Conservation (phyloP, 2,888 invertebrate species). For the Pteria penguin region DNA sequence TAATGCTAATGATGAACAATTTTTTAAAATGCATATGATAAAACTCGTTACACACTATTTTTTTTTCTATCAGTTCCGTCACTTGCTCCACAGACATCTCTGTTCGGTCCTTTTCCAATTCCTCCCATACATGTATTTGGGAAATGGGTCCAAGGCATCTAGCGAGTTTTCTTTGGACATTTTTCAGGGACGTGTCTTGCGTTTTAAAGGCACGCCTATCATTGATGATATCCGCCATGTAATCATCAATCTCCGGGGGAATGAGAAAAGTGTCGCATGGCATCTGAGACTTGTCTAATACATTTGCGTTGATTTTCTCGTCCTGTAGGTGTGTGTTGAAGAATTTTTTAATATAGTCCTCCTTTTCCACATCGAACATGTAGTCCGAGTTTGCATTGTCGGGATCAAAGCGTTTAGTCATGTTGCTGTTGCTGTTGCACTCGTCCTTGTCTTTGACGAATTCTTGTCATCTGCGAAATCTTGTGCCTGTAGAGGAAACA, state of each 20-base stretch:
- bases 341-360: not conserved
- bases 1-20: too few relatives aligned
- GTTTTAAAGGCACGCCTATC: not conserved
- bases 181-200: not conserved
- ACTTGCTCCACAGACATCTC: not conserved
- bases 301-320: not conserved
- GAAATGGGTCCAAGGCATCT: not conserved
- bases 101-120: not conserved
- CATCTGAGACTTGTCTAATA: not conserved
- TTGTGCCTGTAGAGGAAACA: too few relatives aligned
- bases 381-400: too few relatives aligned
- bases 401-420: too few relatives aligned
- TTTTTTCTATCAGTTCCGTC: conserved; percentile 2
- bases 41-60: too few relatives aligned
- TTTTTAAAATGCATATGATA: too few relatives aligned
- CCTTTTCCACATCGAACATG: too few relatives aligned
- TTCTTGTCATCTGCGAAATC: too few relatives aligned
- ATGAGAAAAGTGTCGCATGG: not conserved
- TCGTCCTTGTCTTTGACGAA: too few relatives aligned
- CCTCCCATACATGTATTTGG: conserved; percentile 8
- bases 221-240: not conserved
- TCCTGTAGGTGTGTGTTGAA: not conserved
- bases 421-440: too few relatives aligned
- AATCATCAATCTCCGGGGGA: not conserved
- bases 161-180: not conserved